Evolutionary conservation across 2,888 invertebrate genomes (phyloP), one percentile per base, ranked within the genome.

Genomic region (Alsophila aescularia): DNA sequence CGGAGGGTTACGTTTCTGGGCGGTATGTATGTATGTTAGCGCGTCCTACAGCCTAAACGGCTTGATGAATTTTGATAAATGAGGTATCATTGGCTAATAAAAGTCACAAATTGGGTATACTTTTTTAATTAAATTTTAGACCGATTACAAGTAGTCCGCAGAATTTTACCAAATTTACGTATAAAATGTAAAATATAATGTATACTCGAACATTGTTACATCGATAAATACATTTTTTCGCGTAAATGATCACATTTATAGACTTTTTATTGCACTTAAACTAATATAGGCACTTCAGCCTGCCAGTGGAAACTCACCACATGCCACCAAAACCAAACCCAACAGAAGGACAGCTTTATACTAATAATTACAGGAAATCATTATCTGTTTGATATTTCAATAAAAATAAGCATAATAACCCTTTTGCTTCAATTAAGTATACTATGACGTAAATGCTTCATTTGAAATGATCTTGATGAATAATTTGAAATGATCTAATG

Each of bases 271-370:
- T 81, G 79, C 75, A 75, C 78, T 83, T 86, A 86, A 72, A 62
- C 81, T 86, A 87, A 53, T 62, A 80, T 62, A 80, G 87, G 85
- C 89, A 81, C 78, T 77, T 75, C 69, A 67, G 64, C 66, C 70
- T 79, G 79, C 43, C 58, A 82, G 89, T 81, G 87, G 75, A 90
- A 90, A 85, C 90, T 79, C 90, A 90, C 90, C 90, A 90, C 90
- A 90, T 90, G 89, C 90, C 64, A 77, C 90, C 88, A 70, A 75
- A 73, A 87, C 88, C 88, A 69, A 80, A 74, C 80, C 90, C 85
- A 66, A 59, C 32, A 39, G 48, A 52, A 51, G 60, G 47, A 62
- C 13, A 57, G 35, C 42, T 44, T 47, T 57, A 61, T 14, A 40
- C 27, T 52, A 50, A 50, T 63, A 64, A 64, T 60, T 58, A 60